Base-by-base conservation (phyloP, 2,797 vertebrate genomes). In the Chelon auratus region DNA sequence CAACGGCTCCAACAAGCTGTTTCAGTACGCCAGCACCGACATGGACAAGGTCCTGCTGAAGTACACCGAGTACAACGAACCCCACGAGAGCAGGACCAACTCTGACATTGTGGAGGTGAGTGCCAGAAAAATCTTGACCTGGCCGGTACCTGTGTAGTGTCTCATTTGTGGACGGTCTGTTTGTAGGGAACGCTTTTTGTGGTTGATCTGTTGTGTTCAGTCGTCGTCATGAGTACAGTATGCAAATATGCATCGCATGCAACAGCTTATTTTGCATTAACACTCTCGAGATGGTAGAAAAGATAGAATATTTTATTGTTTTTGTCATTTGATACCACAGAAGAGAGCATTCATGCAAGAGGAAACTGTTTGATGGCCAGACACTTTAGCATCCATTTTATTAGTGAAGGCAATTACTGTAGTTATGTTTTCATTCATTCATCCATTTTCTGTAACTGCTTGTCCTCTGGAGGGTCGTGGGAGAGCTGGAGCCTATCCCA, bases 11-110 rank as follows among this genome's bases (percentile, higher is more conserved):
- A 97, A 96, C 94, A 97, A 97, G 93, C 91, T 97, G 77, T 97
- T 97, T 84, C 96, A 97, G 94, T 97, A 97, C 13, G 96, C 96
- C 87, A 97, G 96, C 94, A 97, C 96, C 0, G 96, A 97, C 78
- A 97, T 97, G 96, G 96, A 97, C 93, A 97, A 97, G 75, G 96
- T 97, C 79, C 86, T 97, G 80, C 92, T 97, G 86, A 97, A 97
- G 62, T 97, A 97, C 85, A 92, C 91, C 0, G 90, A 93, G 85
- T 93, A 93, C 87, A 92, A 92, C 18, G 89, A 93, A 13, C 91
- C 91, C 1, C 91, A 92, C 1, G 90, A 93, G 78, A 93, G 91
- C 87, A 81, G 90, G 61, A 92, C 91, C 82, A 93, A 93, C 77
- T 84, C 84, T 14, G 91, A 93, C 83, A 92, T 93, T 8, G 84